Evolutionary conservation across 2,113 vertebrate genomes (phyloP).

Genomic region (Triplophysa rosa): DNA sequence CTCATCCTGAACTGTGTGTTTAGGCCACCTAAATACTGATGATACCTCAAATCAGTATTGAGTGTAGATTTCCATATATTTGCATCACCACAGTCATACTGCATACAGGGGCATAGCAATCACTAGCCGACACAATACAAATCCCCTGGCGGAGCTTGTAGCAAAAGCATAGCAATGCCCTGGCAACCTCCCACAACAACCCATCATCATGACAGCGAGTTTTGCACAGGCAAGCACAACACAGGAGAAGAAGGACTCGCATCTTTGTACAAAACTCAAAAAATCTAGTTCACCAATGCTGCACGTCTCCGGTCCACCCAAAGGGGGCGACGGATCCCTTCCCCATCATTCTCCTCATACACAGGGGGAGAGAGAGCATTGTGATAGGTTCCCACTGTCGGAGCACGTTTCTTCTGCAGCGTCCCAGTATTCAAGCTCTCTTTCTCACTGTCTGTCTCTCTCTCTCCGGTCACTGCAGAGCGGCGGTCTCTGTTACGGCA

Average conservation of each 20-base stretch:
- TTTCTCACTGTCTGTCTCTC: constrained; percentile 44
- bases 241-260: neutral
- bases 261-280: too few species aligned
- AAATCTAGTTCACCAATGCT: neutral
- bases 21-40: too few species aligned
- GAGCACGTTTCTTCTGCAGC: constrained; percentile 54
- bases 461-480: constrained; percentile 41
- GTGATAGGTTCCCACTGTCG: constrained; percentile 59
- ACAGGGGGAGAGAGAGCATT: constrained; percentile 61
- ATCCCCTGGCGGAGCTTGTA: too few species aligned
- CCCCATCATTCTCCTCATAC: constrained; percentile 56
- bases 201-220: neutral
- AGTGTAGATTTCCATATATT: too few species aligned
- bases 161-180: neutral
- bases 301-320: constrained; percentile 32
- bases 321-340: constrained; percentile 71
- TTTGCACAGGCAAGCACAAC: neutral
- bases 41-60: too few species aligned
- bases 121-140: too few species aligned
- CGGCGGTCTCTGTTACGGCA: constrained; percentile 25
- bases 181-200: neutral
- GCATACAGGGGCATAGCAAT: too few species aligned
- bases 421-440: constrained; percentile 58
- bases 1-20: too few species aligned
- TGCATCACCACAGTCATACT: too few species aligned